phyloP scores from a whole-genome alignment of 2,888 invertebrate genomes.

The Octonoba sinensis region DNA sequence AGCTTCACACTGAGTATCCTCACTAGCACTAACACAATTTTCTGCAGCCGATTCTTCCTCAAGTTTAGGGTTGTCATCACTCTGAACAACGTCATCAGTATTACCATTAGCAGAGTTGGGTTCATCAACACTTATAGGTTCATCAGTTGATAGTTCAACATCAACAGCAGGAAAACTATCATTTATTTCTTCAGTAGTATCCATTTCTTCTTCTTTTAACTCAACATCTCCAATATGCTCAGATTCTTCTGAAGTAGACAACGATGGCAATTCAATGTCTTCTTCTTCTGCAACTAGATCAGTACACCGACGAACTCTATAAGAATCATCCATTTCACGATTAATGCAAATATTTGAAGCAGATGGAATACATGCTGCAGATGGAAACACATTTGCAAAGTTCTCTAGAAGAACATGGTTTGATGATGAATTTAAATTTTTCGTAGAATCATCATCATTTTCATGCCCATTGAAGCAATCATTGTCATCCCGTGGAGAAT shows the following conservation, averaged over 20 bases:
- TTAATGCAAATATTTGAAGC: conserved; percentile 45
- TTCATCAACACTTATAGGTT: not conserved
- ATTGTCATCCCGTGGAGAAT: conserved; percentile 46
- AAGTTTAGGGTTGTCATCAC: not conserved
- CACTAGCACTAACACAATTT: conserved; percentile 7
- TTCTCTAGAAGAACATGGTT: conserved; percentile 63
- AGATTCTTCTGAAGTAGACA: not conserved
- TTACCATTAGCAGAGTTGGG: not conserved
- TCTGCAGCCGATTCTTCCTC: not conserved
- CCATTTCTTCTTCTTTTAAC: conserved; percentile 30
- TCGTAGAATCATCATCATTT: conserved; percentile 37
- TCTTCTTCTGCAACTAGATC: too few species aligned
- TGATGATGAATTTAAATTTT: conserved; percentile 42
- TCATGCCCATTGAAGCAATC: conserved; percentile 44
- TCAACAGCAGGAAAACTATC: not conserved
- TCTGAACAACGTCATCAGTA: not conserved
- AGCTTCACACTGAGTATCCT: conserved; percentile 18
- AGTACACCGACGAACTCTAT: too few species aligned
- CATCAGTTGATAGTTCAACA: conserved; percentile 9
- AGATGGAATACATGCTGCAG: conserved; percentile 59
- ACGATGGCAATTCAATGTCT: not conserved
- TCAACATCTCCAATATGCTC: not conserved
- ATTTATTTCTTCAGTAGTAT: conserved; percentile 17
- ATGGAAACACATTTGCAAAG: conserved; percentile 66
- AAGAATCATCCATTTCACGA: conserved; percentile 18